These are phyloP conservation scores for Ictalurus furcatus DNA, from an alignment of 2,113 vertebrate species.

Conservation along the genomic window DNA sequence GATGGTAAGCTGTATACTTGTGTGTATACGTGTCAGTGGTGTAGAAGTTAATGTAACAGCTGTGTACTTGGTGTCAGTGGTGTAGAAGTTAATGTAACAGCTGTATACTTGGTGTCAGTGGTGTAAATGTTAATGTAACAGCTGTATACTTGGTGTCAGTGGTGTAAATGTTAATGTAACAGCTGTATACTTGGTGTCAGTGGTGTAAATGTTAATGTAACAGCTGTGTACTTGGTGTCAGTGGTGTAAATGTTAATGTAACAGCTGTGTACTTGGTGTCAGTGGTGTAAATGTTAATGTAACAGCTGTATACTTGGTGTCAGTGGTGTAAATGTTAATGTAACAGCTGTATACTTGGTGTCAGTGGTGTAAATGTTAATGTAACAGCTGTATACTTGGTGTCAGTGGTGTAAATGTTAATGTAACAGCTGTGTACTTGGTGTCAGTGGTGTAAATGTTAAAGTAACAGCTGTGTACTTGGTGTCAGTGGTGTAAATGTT, in stretches of 20 bases:
- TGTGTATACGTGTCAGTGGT: not conserved
- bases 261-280: not conserved
- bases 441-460: not conserved
- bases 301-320: not conserved
- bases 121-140: not conserved
- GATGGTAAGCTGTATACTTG: not conserved
- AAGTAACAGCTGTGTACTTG: not conserved
- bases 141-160: not conserved
- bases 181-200: too few relatives aligned
- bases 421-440: not conserved
- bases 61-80: not conserved
- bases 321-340: not conserved
- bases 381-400: not conserved
- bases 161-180: not conserved
- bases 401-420: not conserved
- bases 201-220: too few relatives aligned
- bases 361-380: too few relatives aligned
- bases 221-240: not conserved
- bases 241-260: not conserved
- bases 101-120: not conserved
- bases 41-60: not conserved
- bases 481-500: not conserved
- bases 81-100: too few relatives aligned
- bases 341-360: not conserved
- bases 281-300: not conserved